A percentile compares a stretch with the other conserved stretches of the same genome.
These are phyloP conservation scores for Tribolium madens DNA, from an alignment of 1,140 invertebrate species.

Conservation along the genomic window DNA sequence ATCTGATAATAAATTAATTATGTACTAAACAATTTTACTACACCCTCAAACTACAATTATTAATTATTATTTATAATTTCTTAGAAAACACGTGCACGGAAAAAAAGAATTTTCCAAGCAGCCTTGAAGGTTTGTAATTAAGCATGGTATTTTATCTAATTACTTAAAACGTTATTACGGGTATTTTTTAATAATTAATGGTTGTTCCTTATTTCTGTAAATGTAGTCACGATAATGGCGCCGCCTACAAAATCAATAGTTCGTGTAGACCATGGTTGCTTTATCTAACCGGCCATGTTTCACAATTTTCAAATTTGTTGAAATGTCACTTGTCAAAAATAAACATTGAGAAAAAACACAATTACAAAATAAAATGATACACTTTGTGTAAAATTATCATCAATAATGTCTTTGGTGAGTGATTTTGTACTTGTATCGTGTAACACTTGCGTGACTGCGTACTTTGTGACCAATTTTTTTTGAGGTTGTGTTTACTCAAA, in stretches of 20 bases:
- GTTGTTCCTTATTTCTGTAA: too few relatives aligned
- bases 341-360: not conserved
- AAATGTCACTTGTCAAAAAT: not conserved
- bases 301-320: not conserved
- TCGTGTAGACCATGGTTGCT: not conserved
- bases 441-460: not conserved
- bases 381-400: not conserved
- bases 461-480: not conserved
- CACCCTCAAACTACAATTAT: not conserved
- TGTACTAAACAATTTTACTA: conserved; percentile 21
- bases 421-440: not conserved
- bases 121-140: too few relatives aligned
- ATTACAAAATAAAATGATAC: not conserved
- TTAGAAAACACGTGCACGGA: too few relatives aligned
- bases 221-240: not conserved
- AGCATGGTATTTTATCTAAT: too few relatives aligned
- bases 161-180: too few relatives aligned
- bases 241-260: not conserved
- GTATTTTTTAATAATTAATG: too few relatives aligned
- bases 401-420: not conserved
- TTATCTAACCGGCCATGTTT: not conserved
- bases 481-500: conserved; percentile 32
- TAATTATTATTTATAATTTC: too few relatives aligned
- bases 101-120: too few relatives aligned
- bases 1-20: conserved; percentile 45